Evolutionary conservation across 2,888 invertebrate species (phyloP).

Genomic region (Entomobrya proxima): DNA sequence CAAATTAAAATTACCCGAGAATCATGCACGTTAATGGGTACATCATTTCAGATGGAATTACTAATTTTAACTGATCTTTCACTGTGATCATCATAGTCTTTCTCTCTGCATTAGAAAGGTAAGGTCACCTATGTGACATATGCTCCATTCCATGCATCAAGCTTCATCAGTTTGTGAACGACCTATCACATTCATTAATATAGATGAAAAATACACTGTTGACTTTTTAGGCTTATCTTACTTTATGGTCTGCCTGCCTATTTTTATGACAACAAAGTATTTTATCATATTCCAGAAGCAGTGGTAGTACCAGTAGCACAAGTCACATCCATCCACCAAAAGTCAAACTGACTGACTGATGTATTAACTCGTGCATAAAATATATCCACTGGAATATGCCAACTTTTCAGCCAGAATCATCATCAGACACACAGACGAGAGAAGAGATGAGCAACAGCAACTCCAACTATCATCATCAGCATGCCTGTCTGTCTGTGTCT

Average conservation of each 20-base stretch:
- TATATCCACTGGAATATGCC: conserved; percentile 56
- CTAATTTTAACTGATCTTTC: conserved; percentile 11
- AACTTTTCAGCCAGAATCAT: conserved; percentile 56
- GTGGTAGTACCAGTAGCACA: conserved; percentile 3
- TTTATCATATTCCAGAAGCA: conserved; percentile 44
- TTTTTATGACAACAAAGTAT: not conserved
- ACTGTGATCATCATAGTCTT: not conserved
- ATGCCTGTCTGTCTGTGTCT: conserved; percentile 37
- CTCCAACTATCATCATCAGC: not conserved
- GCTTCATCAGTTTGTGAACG: not conserved
- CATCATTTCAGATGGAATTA: not conserved
- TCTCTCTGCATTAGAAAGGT: conserved; percentile 39
- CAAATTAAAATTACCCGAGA: not conserved
- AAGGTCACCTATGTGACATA: conserved; percentile 53
- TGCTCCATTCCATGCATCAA: not conserved
- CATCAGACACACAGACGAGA: no score
- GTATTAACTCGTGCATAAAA: conserved; percentile 62
- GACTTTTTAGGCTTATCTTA: not conserved
- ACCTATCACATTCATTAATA: not conserved
- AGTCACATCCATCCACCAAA: conserved; percentile 50
- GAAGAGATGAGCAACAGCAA: conserved; percentile 24
- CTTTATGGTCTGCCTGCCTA: not conserved
- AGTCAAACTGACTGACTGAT: conserved; percentile 58
- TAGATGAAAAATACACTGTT: not conserved
- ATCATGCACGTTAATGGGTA: not conserved